Conservation (phyloP, 2,113 vertebrate species). For the Salvelinus namaycush region DNA sequence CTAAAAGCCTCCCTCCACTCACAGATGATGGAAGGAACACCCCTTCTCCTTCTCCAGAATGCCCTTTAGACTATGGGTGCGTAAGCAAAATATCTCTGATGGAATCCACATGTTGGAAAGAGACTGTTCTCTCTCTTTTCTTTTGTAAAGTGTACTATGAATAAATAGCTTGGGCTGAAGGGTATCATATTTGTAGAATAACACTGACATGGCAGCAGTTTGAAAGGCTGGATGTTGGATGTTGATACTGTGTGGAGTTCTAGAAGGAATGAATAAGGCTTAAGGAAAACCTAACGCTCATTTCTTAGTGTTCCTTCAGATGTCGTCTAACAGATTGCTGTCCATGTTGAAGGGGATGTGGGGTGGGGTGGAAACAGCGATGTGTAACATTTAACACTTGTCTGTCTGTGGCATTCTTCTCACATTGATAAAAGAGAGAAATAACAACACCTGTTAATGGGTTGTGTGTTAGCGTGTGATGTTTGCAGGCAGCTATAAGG, state of each 20-base stretch:
- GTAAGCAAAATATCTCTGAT: conserved; percentile 28
- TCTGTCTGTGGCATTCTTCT: conserved; percentile 48
- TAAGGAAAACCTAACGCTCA: neutral
- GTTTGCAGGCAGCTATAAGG: too few relatives aligned
- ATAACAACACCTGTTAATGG: conserved; percentile 48
- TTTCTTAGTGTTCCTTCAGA: conserved; percentile 29
- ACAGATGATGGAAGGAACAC: neutral
- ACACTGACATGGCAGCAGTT: neutral
- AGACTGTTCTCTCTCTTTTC: conserved; percentile 40
- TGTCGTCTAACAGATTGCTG: conserved; percentile 63
- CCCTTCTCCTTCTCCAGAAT: neutral
- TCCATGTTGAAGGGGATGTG: conserved; percentile 36
- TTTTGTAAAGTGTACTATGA: conserved; percentile 44
- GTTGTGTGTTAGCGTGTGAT: conserved; percentile 54
- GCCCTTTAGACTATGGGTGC: conserved; percentile 16
- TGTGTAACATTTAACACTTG: conserved; percentile 59
- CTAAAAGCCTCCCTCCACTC: conserved; percentile 20
- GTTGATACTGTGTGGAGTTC: conserved; percentile 10
- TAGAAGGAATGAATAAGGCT: neutral
- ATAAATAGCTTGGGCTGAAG: neutral
- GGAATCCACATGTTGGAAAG: conserved; percentile 43
- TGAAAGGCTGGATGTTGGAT: conserved; percentile 17
- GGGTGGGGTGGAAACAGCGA: conserved; percentile 44
- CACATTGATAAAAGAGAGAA: conserved; percentile 28
- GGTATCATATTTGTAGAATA: conserved; percentile 3